Base-by-base conservation (phyloP, 1,140 invertebrate genomes). In the Platyura marginata region DNA sequence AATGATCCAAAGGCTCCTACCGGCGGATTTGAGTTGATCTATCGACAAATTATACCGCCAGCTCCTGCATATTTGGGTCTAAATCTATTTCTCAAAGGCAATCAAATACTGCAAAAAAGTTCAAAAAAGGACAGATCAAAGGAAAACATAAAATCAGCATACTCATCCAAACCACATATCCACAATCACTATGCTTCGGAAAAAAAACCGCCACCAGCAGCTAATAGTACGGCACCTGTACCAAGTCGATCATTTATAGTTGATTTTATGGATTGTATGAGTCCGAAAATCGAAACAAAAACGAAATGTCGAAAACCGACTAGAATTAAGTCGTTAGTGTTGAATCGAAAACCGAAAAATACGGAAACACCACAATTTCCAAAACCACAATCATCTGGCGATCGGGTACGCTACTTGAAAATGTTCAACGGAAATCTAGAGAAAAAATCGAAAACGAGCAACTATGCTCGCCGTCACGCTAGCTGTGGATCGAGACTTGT, bases 11-110 rank as follows among this genome's bases (percentile, higher is more conserved):
- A 77, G 41, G 80, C 83, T 11, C 77, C 85, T 47, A 87, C 85
- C 3, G 90, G 90, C 16, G 68, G 76, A 42, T 95, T 93, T 59
- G 87, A 92, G 57, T 54, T 90, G 44, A 75, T 78, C 15, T 91
- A 86, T 58, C 80, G 76, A 43, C 66, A 73, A 54, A 50, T 66
- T 5, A 68, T 80, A 16, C 78, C 82, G 2, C 75, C 71, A 47
- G 78, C 81, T 3, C 87, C 87, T 11, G 82, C 83, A 2, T 92
- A 91, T 56, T 71, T 86, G 43, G 86, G 87, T 13, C 52, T 61
- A 3, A 61, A 61, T 44, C 49, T 61, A 2, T 58, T 51, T 11
- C 50, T 61, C 1, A 61, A 61, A 46, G 59, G 59, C 43, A 58
- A 57, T 37, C 55, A 61, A 49, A 46, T 42, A 10, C 4, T 45